Evolutionary conservation across 2,113 vertebrate species (phyloP).

Genomic region (Sarotherodon lohbergeri): DNA sequence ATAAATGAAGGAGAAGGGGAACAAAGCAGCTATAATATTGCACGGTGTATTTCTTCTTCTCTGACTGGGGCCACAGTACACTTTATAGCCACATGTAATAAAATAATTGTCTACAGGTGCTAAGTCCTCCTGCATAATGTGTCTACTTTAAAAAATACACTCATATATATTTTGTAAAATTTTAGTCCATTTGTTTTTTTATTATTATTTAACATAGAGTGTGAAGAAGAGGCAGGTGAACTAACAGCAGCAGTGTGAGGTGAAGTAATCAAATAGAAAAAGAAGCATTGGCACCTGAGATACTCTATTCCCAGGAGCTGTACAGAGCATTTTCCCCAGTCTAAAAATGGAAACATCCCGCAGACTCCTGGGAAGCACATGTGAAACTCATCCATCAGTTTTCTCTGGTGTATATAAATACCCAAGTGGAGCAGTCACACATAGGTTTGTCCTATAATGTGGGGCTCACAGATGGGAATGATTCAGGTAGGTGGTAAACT

Average conservation of each 20-base stretch:
- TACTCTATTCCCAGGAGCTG: slow-evolving; percentile 32
- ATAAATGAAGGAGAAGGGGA: slow-evolving; percentile 37
- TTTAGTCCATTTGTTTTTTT: neutral
- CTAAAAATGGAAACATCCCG: slow-evolving; percentile 50
- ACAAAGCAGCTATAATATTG: slow-evolving; percentile 29
- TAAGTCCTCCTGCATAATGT: neutral
- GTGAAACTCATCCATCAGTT: slow-evolving; percentile 69
- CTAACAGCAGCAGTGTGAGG: slow-evolving; percentile 3
- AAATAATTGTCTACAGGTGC: slow-evolving; percentile 48
- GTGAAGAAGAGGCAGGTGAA: neutral
- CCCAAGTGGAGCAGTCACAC: slow-evolving; percentile 49
- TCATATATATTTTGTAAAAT: slow-evolving; percentile 33
- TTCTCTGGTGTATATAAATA: slow-evolving; percentile 59
- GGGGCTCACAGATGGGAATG: slow-evolving; percentile 33
- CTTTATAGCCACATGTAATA: slow-evolving; percentile 22
- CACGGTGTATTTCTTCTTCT: neutral
- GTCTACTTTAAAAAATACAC: slow-evolving; percentile 7
- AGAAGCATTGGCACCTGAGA: slow-evolving; percentile 35
- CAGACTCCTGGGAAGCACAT: slow-evolving; percentile 54
- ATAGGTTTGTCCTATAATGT: slow-evolving; percentile 44
- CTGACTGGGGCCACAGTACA: neutral
- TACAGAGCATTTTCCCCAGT: neutral
- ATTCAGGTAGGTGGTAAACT: slow-evolving; percentile 43
- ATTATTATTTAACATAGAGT: neutral
- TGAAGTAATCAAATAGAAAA: slow-evolving; percentile 50